Base-by-base conservation (phyloP, 2,888 invertebrate genomes). In the Sinelater perroti region DNA sequence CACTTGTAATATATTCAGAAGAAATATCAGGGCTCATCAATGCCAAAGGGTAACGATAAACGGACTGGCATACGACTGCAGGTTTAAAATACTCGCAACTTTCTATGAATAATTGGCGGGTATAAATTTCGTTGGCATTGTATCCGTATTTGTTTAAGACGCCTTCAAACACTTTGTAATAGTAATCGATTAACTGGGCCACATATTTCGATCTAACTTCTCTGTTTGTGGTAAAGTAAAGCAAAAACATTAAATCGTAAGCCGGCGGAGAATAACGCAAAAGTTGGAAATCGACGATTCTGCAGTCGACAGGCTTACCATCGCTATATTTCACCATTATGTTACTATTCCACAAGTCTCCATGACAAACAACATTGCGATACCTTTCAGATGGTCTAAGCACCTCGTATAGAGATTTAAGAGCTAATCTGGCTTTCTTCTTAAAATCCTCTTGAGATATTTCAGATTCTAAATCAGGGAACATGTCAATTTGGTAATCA, bases 271-370 rank as follows among this genome's bases (percentile, higher is more conserved):
- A 83, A 69, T 86, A 89, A 53, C 78, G 63, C 1, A 69, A 70
- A 24, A 70, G 70, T 67, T 79, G 78, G 60, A 75, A 79, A 68
- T 79, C 78, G 1, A 79, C 71, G 36, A 79, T 68, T 62, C 71
- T 75, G 40, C 75, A 75, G 14, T 69, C 64, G 2, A 61, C 40
- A 5, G 70, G 67, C 52, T 60, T 54, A 11, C 59, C 56, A 13
- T 65, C 63, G 20, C 60, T 30, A 11, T 42, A 54, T 13, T 58
- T 58, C 8, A 55, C 28, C 56, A 63, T 50, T 3, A 63, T 72
- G 67, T 87, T 87, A 56, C 85, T 85, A 26, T 83, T 82, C 86
- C 87, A 87, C 3, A 86, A 72, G 76, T 87, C 87, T 0, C 85
- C 81, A 65, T 87, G 87, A 31, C 82, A 83, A 2, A 86, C 72